A percentile compares a stretch with the other conserved stretches of the same genome.
Conservation (phyloP, 2,888 invertebrate species). For the Callinectes sapidus region DNA sequence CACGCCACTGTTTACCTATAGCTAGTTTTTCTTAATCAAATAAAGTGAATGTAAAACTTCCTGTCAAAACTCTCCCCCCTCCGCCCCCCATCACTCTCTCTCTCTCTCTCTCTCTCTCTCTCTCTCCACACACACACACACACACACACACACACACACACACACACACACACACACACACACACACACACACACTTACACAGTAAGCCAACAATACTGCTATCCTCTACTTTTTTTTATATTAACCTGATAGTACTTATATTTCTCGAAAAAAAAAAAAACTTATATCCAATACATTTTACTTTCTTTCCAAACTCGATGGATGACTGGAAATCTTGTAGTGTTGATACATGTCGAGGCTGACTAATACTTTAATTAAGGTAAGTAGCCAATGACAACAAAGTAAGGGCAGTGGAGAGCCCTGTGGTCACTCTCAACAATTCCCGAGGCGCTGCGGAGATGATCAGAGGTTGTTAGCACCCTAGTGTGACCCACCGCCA, state of each 20-base stretch:
- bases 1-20: background rate
- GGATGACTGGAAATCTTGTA: background rate
- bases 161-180: too few species aligned
- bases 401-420: background rate
- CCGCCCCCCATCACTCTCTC: too few species aligned
- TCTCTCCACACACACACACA: too few species aligned
- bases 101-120: too few species aligned
- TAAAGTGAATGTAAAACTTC: background rate
- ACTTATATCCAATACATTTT: background rate
- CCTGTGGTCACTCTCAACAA: background rate
- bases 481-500: constrained; percentile 21
- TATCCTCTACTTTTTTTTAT: background rate
- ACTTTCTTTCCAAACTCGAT: background rate
- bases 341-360: background rate
- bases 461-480: constrained; percentile 38
- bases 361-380: background rate
- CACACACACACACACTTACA: too few species aligned
- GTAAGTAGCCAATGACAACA: background rate
- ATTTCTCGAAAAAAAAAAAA: too few species aligned
- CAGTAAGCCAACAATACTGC: too few species aligned
- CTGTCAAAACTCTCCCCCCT: background rate
- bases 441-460: background rate
- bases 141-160: too few species aligned
- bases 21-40: background rate
- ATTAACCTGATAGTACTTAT: background rate